Percentiles rank a stretch among this genome's conserved stretches.
Conservation (phyloP, 1,140 invertebrate species). For the Drosophila arizonae region DNA sequence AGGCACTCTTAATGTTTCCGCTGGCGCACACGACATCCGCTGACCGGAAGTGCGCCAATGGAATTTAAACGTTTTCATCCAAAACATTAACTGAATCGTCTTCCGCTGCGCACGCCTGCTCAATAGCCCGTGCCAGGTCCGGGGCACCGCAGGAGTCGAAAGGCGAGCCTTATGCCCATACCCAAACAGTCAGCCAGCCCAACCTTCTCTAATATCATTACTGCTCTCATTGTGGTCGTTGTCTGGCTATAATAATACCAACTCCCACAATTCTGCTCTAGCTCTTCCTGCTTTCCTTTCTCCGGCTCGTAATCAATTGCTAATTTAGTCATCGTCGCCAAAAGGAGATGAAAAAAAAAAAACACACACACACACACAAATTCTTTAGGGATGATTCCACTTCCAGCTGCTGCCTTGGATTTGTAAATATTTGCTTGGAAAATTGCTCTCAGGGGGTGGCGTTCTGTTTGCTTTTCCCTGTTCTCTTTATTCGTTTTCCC, state of each 20-base stretch:
- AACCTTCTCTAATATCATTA: constrained; percentile 69
- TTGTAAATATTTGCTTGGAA: constrained; percentile 63
- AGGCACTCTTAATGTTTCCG: constrained; percentile 75
- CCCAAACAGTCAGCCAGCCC: constrained; percentile 14
- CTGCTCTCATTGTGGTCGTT: constrained; percentile 75
- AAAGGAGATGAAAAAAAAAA: not conserved
- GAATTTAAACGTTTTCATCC: constrained; percentile 79
- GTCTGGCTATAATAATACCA: constrained; percentile 33
- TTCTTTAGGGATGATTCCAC: constrained; percentile 52
- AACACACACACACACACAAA: too few relatives aligned
- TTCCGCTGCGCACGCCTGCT: constrained; percentile 76
- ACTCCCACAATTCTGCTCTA: constrained; percentile 1
- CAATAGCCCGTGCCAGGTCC: constrained; percentile 60
- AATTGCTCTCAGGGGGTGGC: constrained; percentile 55
- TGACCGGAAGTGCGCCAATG: constrained; percentile 78
- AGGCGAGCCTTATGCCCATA: constrained; percentile 5
- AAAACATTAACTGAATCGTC: constrained; percentile 78
- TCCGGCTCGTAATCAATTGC: constrained; percentile 57
- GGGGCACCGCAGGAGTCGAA: constrained; percentile 52
- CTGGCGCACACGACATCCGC: constrained; percentile 78
- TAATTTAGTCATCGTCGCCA: constrained; percentile 73
- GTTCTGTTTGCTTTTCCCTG: constrained; percentile 6
- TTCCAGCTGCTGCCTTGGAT: constrained; percentile 39
- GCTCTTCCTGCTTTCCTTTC: not conserved
- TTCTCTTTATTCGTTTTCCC: constrained; percentile 10